phyloP scores from a whole-genome alignment of 2,797 vertebrate species.

The Rhabdophis nuchalis region DNA sequence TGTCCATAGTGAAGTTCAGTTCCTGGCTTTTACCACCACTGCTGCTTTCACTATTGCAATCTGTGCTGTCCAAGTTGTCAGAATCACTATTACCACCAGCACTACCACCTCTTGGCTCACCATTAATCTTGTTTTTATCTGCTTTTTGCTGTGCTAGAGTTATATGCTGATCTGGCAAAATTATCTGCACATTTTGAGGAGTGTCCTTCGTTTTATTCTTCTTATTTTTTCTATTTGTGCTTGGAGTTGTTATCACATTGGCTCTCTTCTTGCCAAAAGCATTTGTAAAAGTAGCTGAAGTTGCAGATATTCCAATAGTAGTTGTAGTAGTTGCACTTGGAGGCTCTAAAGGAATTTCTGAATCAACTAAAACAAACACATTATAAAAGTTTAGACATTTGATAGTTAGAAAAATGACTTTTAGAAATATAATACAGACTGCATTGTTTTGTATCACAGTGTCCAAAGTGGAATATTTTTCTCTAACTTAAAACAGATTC shows the following conservation, averaged over 20 bases:
- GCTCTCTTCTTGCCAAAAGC: constrained; percentile 95
- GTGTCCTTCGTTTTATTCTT: constrained; percentile 98
- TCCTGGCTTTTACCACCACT: constrained; percentile 95
- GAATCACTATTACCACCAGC: constrained; percentile 91
- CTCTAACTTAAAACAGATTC: not conserved
- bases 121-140: constrained; percentile 97
- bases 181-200: constrained; percentile 88
- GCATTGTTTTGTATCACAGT: not conserved
- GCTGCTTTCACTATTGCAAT: constrained; percentile 93
- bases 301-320: constrained; percentile 97
- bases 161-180: constrained; percentile 93
- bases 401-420: not conserved
- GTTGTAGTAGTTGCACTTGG: constrained; percentile 98
- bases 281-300: constrained; percentile 93
- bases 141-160: constrained; percentile 94
- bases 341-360: constrained; percentile 94
- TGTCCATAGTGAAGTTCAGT: constrained; percentile 81
- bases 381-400: constrained; percentile 18
- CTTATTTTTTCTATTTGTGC: constrained; percentile 94
- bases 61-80: constrained; percentile 93
- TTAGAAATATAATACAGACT: not conserved
- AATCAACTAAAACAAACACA: constrained; percentile 75
- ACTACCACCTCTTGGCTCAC: constrained; percentile 89
- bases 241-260: constrained; percentile 90
- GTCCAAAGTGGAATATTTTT: not conserved